Base-by-base conservation (phyloP, 2,888 invertebrate genomes). In the Nezara viridula region DNA sequence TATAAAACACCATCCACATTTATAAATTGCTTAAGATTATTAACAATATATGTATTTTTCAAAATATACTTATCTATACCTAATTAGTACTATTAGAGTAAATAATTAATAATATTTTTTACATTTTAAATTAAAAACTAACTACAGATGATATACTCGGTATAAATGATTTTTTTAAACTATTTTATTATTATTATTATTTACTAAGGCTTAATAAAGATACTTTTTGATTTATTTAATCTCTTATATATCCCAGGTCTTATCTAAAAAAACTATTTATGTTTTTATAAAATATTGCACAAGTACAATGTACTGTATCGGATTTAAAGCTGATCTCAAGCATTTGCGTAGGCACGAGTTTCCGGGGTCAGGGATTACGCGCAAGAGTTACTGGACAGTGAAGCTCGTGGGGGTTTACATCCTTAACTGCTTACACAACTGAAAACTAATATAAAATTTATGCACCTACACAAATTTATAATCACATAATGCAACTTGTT, bases 361-460 rank as follows among this genome's bases (percentile, higher is more conserved):
- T 73, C 66, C 66, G 66, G 66, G 66, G 37, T 73, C 66, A 73
- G 66, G 37, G 66, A 73, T 73, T 73, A 73, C 32, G 16, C n/a
- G 2, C 9, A 2, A 37, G 37, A 73, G 32, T 66, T 37, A 6
- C 37, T 37, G 66, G 66, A 32, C 66, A 32, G 32, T 7, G 32
- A 73, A 73, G 66, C 66, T 37, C 66, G 66, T 73, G 66, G 32
- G 66, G 66, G 66, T 73, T 73, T 21, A 21, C 37, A 37, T 73
- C 2, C 66, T 73, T 73, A 37, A 73, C 1, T 6, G 32, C 66
- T 73, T 73, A 73, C 66, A 73, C 66, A 73, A 73, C 66, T 73
- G 1, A 73, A 60, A 73, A 73, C 37, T 37, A 73, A 73, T 19
- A 32, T 37, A 73, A 9, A 32, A 37, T 73, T 73, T 32, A 73